phyloP scores from a whole-genome alignment of 2,797 vertebrate genomes.

The Serranus cabrilla region DNA sequence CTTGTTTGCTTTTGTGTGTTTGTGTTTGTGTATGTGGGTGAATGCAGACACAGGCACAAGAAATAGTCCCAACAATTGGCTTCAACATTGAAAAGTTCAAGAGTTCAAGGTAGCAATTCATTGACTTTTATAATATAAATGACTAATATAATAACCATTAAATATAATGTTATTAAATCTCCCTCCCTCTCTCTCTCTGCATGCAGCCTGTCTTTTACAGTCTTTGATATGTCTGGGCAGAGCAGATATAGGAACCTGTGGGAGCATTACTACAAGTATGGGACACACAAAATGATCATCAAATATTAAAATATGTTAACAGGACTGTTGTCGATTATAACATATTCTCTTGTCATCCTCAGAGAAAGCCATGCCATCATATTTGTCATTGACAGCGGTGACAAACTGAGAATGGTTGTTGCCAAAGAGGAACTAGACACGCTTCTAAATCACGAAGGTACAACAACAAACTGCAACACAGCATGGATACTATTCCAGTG shows the following conservation, averaged over 20 bases:
- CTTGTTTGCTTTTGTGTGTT: slow-evolving; percentile 73
- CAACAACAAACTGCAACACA: background rate
- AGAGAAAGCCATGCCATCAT: slow-evolving; percentile 99
- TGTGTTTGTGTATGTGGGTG: slow-evolving; percentile 46
- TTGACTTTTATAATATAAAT: background rate
- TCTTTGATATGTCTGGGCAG: slow-evolving; percentile 99
- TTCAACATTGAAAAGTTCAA: slow-evolving; percentile 99
- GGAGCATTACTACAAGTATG: slow-evolving; percentile 99
- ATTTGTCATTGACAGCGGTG: slow-evolving; percentile 98
- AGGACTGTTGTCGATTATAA: background rate
- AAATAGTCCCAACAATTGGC: slow-evolving; percentile 98
- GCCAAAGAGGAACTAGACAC: slow-evolving; percentile 98
- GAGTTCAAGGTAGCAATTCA: slow-evolving; percentile 91
- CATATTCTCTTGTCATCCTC: slow-evolving; percentile 33
- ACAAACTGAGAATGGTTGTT: slow-evolving; percentile 98
- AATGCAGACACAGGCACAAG: slow-evolving; percentile 92
- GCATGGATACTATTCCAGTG: background rate
- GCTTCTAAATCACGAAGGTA: slow-evolving; percentile 96
- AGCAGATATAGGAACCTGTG: slow-evolving; percentile 97
- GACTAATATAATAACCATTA: background rate
- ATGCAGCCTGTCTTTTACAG: slow-evolving; percentile 94
- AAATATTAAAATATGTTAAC: background rate
- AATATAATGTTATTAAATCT: background rate
- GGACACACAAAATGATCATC: background rate
- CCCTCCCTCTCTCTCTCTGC: slow-evolving; percentile 9